Evolutionary conservation across 2,797 vertebrate species (phyloP), one percentile per base, ranked within the genome.

Genomic region (Zenarchopterus dispar): DNA sequence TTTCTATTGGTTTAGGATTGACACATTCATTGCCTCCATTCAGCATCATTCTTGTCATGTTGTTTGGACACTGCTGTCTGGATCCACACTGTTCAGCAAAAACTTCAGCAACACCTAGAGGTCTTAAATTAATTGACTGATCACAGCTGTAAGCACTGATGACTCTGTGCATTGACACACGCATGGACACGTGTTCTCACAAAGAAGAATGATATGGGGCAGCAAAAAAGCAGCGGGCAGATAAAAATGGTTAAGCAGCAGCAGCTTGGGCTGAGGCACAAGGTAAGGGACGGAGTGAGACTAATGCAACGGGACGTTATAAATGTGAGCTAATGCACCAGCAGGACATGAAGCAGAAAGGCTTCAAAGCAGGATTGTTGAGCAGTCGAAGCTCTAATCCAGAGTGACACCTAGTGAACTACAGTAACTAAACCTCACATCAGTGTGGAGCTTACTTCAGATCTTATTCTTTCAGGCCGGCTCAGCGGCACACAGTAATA

Each of bases 271-370:
- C 77, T 48, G 67, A 82, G 81, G 74, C 78, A 77, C 81, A 80
- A 88, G 89, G 88, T 89, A 84, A 86, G 75, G 74, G 71, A 77
- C 67, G 62, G 70, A 78, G 81, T 91, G 91, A 91, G 85, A 77
- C 86, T 88, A 89, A 91, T 88, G 83, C 76, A 78, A 85, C 70
- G 80, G 82, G 91, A 90, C 86, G 67, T 84, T 86, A 82, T 90
- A 90, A 92, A 90, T 91, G 87, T 73, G 80, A 84, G 85, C 82
- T 87, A 86, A 90, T 86, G 82, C 84, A 77, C 79, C 52, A 44
- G 81, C 86, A 84, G 85, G 78, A 85, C 75, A 66, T 59, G 57
- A 82, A 77, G 78, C 80, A 84, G 70, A 73, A 74, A 71, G 72
- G 75, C 81, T 91, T 89, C 83, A 85, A 87, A 85, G 81, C 47